phyloP scores from a whole-genome alignment of 2,888 invertebrate species.

The Eristalinus sepulchralis region DNA sequence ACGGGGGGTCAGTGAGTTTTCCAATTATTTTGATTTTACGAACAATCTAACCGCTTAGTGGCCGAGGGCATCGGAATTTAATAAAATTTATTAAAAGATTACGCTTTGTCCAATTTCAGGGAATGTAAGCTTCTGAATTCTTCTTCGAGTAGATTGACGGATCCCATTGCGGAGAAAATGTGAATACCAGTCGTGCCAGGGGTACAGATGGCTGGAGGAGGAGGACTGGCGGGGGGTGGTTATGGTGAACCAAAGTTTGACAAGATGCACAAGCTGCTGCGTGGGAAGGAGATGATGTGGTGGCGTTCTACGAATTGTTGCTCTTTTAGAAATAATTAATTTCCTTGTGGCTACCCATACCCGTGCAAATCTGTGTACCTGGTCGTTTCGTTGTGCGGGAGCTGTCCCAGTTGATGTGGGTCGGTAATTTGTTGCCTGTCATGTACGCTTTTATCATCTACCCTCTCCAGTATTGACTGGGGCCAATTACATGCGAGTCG shows the following conservation, averaged over 20 bases:
- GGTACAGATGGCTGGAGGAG: not conserved
- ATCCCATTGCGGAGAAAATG: not conserved
- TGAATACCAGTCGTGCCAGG: not conserved
- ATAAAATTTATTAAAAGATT: constrained; percentile 64
- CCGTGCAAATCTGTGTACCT: constrained; percentile 3
- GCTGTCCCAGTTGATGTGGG: constrained; percentile 32
- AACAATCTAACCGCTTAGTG: constrained; percentile 8
- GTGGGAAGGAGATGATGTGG: not conserved
- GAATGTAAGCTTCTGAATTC: constrained; percentile 21
- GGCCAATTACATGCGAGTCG: constrained; percentile 54
- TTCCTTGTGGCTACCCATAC: constrained; percentile 41
- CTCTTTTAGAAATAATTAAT: constrained; percentile 67
- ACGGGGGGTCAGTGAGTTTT: constrained; percentile 41
- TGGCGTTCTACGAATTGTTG: constrained; percentile 41
- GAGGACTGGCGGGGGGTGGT: not conserved
- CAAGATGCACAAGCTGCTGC: not conserved
- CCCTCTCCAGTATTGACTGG: constrained; percentile 25
- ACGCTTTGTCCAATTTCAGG: constrained; percentile 50
- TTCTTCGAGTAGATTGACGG: not conserved
- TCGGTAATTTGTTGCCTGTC: constrained; percentile 60
- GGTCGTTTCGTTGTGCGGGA: not conserved
- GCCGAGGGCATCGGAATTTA: constrained; percentile 50
- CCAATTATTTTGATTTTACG: constrained; percentile 68
- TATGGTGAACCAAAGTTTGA: not conserved
- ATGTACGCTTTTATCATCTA: constrained; percentile 54